These are phyloP conservation scores for Diorhabda sublineata DNA, from an alignment of 1,140 invertebrate species.

Conservation along the genomic window DNA sequence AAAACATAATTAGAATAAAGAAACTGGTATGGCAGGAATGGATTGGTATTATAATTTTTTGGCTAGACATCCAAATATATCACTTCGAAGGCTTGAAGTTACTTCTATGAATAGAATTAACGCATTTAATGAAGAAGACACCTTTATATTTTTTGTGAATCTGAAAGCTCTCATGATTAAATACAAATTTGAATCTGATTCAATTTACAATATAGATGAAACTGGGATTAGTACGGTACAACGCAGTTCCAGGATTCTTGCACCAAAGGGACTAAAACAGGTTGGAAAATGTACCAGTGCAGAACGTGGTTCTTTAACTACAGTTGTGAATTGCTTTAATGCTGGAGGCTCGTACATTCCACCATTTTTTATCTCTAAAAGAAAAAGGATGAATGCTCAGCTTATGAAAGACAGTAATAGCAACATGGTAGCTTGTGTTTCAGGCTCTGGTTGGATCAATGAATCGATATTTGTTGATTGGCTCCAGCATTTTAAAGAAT, in stretches of 20 bases:
- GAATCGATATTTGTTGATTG: neutral
- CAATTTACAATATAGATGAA: slow-evolving; percentile 18
- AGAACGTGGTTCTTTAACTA: neutral
- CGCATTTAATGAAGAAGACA: slow-evolving; percentile 29
- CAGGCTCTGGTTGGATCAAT: neutral
- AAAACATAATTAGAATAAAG: slow-evolving; percentile 19
- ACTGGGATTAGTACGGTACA: slow-evolving; percentile 15
- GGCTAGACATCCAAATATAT: slow-evolving; percentile 35
- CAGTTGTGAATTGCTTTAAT: neutral
- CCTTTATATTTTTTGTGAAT: slow-evolving; percentile 13
- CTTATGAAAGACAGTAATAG: neutral
- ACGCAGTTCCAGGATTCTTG: slow-evolving; percentile 7
- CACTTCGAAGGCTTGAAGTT: slow-evolving; percentile 23
- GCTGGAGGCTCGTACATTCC: neutral
- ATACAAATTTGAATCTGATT: neutral
- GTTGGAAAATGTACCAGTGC: neutral
- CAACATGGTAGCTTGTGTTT: no score
- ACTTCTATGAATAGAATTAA: slow-evolving; percentile 16
- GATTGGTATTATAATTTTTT: slow-evolving; percentile 43
- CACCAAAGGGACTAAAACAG: slow-evolving; percentile 12
- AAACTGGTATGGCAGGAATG: slow-evolving; percentile 32
- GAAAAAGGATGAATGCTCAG: neutral
- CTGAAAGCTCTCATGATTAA: neutral
- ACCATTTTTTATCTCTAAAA: neutral
- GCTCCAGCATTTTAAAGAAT: neutral